phyloP scores from a whole-genome alignment of 2,797 vertebrate species.

The Eulemur rubriventer region DNA sequence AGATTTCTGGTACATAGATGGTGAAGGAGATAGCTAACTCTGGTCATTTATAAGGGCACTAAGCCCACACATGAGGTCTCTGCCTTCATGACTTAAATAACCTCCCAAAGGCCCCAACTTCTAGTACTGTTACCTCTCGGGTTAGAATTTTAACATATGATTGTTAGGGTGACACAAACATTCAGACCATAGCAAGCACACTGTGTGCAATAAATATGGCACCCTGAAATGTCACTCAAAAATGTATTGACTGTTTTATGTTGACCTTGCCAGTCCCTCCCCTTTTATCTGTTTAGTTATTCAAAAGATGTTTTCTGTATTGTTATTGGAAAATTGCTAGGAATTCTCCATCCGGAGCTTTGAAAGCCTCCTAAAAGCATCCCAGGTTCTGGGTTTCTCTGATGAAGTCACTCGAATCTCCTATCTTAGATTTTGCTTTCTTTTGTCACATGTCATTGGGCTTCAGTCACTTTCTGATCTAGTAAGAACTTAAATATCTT shows the following conservation, averaged over 20 bases:
- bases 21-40: neutral
- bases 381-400: neutral
- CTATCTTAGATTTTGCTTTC: neutral
- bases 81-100: neutral
- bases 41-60: neutral
- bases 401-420: neutral
- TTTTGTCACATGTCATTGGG: neutral
- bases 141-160: neutral
- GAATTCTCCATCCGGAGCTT: neutral
- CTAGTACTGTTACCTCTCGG: fast-evolving
- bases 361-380: neutral
- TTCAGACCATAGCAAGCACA: neutral
- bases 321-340: neutral
- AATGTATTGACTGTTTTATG: neutral
- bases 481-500: neutral
- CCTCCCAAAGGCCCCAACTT: neutral
- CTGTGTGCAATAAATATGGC: neutral
- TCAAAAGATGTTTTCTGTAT: neutral
- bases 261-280: neutral
- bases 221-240: neutral
- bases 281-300: neutral
- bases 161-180: neutral
- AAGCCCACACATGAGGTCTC: neutral
- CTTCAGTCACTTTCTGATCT: conserved; percentile 35
- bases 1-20: neutral